These are phyloP conservation scores for Heloderma charlesbogerti DNA, from an alignment of 2,113 vertebrate genomes.

Conservation along the genomic window DNA sequence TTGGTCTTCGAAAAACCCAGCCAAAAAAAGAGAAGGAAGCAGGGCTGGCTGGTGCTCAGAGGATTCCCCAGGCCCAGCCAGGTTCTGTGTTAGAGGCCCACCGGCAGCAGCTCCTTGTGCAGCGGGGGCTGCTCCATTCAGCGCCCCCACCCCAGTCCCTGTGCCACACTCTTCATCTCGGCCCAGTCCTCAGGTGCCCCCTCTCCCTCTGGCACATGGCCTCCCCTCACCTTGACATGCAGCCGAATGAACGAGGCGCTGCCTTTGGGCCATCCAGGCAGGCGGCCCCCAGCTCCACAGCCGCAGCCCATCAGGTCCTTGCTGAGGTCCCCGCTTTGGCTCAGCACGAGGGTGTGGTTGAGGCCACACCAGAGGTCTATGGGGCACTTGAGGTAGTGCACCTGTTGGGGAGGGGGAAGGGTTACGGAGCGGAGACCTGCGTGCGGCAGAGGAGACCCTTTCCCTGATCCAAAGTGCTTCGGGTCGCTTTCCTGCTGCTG, in stretches of 20 bases:
- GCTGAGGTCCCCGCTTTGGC: constrained; percentile 59
- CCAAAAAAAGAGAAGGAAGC: background rate
- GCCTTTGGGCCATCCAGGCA: constrained; percentile 76
- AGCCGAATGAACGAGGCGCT: constrained; percentile 78
- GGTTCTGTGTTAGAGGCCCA: background rate
- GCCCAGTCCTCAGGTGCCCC: background rate
- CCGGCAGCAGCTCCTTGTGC: too few species aligned
- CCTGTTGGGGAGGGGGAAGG: constrained; percentile 49
- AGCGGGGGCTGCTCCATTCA: background rate
- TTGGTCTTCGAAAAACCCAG: background rate
- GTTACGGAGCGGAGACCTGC: background rate
- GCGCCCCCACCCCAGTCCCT: background rate
- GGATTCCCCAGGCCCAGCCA: background rate
- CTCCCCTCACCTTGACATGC: constrained; percentile 67
- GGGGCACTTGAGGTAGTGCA: constrained; percentile 70
- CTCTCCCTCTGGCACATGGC: background rate
- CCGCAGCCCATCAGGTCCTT: constrained; percentile 79
- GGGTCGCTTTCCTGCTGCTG: background rate
- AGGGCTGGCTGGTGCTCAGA: background rate
- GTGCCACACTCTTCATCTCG: background rate
- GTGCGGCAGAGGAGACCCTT: background rate
- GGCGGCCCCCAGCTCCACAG: constrained; percentile 76
- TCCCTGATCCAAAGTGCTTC: accelerated
- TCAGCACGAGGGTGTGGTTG: constrained; percentile 78
- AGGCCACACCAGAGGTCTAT: constrained; percentile 78